These are phyloP conservation scores for Dynastes hyllus DNA, from an alignment of 2,888 invertebrate genomes.

Conservation along the genomic window DNA sequence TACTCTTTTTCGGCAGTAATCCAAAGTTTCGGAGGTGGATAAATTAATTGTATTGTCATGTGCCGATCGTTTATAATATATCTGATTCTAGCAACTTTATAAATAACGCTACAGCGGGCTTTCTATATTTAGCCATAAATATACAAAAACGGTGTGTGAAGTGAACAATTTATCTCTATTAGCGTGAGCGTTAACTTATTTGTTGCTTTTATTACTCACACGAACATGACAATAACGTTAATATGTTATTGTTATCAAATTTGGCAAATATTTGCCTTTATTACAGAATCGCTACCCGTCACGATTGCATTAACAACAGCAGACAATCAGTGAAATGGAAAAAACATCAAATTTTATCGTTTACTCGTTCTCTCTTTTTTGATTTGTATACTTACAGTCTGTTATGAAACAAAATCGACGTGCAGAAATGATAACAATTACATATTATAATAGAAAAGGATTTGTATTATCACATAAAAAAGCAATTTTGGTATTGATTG, in stretches of 20 bases:
- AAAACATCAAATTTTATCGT: conserved; percentile 8
- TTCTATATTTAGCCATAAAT: too few species aligned
- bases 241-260: conserved; percentile 28
- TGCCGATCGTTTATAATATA: too few species aligned
- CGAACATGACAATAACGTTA: conserved; percentile 32
- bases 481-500: too few species aligned
- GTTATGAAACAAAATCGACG: too few species aligned
- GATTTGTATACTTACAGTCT: neutral
- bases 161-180: conserved; percentile 4
- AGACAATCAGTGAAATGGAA: neutral
- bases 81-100: too few species aligned
- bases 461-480: too few species aligned
- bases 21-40: too few species aligned
- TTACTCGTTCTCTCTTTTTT: neutral
- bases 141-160: neutral
- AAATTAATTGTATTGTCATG: too few species aligned
- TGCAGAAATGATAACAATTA: neutral
- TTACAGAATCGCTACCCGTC: neutral
- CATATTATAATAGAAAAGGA: neutral
- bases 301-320: conserved; percentile 8
- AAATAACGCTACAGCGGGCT: too few species aligned
- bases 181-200: conserved; percentile 15
- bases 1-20: too few species aligned
- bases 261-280: conserved; percentile 24
- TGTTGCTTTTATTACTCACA: conserved; percentile 2